These are phyloP conservation scores for Drosophila virilis DNA, from an alignment of 1,140 invertebrate species.

Conservation along the genomic window DNA sequence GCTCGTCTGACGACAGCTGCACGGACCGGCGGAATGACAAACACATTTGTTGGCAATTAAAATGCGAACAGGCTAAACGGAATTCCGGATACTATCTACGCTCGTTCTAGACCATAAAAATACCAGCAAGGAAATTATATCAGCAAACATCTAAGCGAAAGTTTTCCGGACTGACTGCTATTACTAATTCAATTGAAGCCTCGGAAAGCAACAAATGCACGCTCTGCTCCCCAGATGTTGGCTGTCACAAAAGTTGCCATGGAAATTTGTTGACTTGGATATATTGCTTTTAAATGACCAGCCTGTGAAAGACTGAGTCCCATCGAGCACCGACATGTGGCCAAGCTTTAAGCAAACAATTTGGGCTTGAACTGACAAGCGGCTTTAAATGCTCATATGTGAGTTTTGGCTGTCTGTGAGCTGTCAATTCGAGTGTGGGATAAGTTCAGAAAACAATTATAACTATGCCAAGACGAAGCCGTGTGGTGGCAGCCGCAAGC, in stretches of 20 bases:
- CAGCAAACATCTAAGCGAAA: conserved; percentile 44
- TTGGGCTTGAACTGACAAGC: not conserved
- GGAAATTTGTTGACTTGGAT: conserved; percentile 29
- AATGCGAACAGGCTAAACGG: conserved; percentile 23
- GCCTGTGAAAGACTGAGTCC: conserved; percentile 3
- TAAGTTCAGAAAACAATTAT: conserved; percentile 13
- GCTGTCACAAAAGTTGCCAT: conserved; percentile 46
- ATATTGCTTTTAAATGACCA: conserved; percentile 35
- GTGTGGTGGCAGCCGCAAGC: not conserved
- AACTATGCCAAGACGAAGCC: not conserved
- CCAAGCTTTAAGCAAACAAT: conserved; percentile 20
- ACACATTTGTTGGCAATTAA: conserved; percentile 52
- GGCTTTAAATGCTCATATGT: not conserved
- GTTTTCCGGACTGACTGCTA: conserved; percentile 13
- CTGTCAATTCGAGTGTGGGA: not conserved
- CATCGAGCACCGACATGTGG: conserved; percentile 1
- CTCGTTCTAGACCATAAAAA: conserved; percentile 25
- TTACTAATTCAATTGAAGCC: conserved; percentile 43
- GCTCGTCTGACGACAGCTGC: conserved; percentile 5
- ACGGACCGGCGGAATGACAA: not conserved
- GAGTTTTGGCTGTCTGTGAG: not conserved
- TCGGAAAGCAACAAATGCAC: not conserved
- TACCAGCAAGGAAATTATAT: conserved; percentile 35
- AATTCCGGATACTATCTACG: not conserved
- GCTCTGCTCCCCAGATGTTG: not conserved